Base-by-base conservation (phyloP, 2,888 invertebrate genomes). In the Stenodema calcarata region DNA sequence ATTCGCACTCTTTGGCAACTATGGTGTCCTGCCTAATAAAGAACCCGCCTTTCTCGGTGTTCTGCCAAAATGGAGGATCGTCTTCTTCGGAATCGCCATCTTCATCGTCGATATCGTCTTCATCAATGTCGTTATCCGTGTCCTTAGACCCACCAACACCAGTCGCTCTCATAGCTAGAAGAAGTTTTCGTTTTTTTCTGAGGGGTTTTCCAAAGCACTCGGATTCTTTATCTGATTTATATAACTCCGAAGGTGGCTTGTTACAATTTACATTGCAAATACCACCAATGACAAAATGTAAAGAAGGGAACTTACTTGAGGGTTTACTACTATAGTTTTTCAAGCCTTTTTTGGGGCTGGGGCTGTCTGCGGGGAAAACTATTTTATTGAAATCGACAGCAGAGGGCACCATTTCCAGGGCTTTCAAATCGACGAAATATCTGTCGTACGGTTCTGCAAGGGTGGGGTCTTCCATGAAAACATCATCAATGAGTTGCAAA, bases 41-140 rank as follows among this genome's bases (percentile, higher is more conserved):
- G 76, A 86, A 88, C 16, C 89, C 89, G 12, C 89, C 89, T 50
- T 89, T 88, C 12, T 88, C 88, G 7, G 89, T 88, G 62, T 86
- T 89, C 42, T 88, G 87, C 89, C 89, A 89, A 86, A 89, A 89
- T n/a, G 89, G 89, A 23, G 89, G 89, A 86, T 89, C 89, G 28
- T 89, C 89, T 23, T 89, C 88, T n/a, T 88, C 87, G 6, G 87
- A 86, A 69, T 89, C 89, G 28, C 88, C 89, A 35, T 88, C 88
- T 28, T 88, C 89, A 27, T 89, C 89, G 35, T 88, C 88, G 28
- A 85, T 87, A 11, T 42, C 76, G 12, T 88, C 88, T 27, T 87
- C 88, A 54, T 82, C 75, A 27, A 75, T 75, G 47, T 80, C 81
- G 47, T 81, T 86, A 62, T 86, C 86, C 0, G 86, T 81, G 35